Evolutionary conservation across 2,888 invertebrate genomes (phyloP).

Genomic region (Dione juno): DNA sequence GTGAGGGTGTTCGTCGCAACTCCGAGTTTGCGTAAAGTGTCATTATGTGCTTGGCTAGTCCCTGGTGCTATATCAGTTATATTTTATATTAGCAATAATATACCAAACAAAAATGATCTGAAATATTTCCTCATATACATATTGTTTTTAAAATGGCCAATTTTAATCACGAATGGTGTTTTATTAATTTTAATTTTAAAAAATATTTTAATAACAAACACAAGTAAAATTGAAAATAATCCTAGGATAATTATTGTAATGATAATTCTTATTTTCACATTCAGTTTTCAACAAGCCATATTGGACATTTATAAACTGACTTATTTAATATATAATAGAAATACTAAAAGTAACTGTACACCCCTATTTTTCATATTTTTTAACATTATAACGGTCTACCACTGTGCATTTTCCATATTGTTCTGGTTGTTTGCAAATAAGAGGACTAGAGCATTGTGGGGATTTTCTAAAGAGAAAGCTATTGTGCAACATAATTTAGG

Average conservation of each 20-base stretch:
- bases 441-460: slow-evolving; percentile 67
- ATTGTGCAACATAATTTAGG: slow-evolving; percentile 10
- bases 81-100: slow-evolving; percentile 48
- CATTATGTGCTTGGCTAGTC: slow-evolving; percentile 59
- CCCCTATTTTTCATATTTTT: slow-evolving; percentile 45
- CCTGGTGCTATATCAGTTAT: slow-evolving; percentile 54
- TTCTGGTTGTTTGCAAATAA: slow-evolving; percentile 75
- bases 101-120: slow-evolving; percentile 43
- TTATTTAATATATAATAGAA: slow-evolving; percentile 46
- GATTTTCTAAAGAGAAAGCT: slow-evolving; percentile 34
- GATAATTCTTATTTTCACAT: slow-evolving; percentile 64
- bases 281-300: slow-evolving; percentile 68
- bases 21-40: slow-evolving; percentile 56
- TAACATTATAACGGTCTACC: slow-evolving; percentile 58
- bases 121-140: slow-evolving; percentile 54
- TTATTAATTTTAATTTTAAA: slow-evolving; percentile 60
- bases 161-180: slow-evolving; percentile 61
- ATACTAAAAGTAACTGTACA: slow-evolving; percentile 41
- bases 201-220: slow-evolving; percentile 59
- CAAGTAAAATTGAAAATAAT: slow-evolving; percentile 56
- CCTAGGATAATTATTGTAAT: slow-evolving; percentile 62
- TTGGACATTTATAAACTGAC: slow-evolving; percentile 62
- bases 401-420: slow-evolving; percentile 65
- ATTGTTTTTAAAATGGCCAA: slow-evolving; percentile 67
- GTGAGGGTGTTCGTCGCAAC: slow-evolving; percentile 63